A percentile compares a stretch with the other conserved stretches of the same genome.
These are phyloP conservation scores for Sminthurinus signatus DNA, from an alignment of 1,140 invertebrate genomes.

Conservation along the genomic window DNA sequence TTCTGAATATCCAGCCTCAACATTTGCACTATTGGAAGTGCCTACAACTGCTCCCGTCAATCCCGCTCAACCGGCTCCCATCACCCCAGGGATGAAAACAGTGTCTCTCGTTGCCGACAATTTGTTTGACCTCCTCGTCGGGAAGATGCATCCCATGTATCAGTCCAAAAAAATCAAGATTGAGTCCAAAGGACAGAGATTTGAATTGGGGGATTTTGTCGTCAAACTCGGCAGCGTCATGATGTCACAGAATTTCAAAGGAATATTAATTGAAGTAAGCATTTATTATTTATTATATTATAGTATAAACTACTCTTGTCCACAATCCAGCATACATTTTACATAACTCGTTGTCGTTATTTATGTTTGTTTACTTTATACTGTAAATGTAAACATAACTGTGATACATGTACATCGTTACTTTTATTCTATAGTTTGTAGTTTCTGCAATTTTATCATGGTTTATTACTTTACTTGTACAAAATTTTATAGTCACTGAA, in stretches of 20 bases:
- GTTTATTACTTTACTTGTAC: background rate
- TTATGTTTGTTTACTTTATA: no score
- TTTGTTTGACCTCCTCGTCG: slow-evolving; percentile 83
- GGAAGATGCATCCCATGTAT: slow-evolving; percentile 80
- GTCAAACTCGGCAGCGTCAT: slow-evolving; percentile 89
- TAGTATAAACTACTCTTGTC: no score
- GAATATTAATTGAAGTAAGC: slow-evolving; percentile 80
- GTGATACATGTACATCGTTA: no score
- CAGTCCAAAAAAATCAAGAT: slow-evolving; percentile 73
- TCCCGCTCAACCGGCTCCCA: slow-evolving; percentile 4
- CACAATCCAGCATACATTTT: no score
- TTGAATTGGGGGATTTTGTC: slow-evolving; percentile 88
- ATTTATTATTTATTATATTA: no score
- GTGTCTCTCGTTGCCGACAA: slow-evolving; percentile 82
- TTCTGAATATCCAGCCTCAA: slow-evolving; percentile 88
- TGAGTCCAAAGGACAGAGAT: slow-evolving; percentile 86
- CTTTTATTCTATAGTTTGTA: no score
- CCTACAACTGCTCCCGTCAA: slow-evolving; percentile 15
- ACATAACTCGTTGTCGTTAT: no score
- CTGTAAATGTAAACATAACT: no score
- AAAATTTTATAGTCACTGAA: no score
- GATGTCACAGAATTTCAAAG: slow-evolving; percentile 89
- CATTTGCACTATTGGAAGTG: slow-evolving; percentile 85
- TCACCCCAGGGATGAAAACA: slow-evolving; percentile 50
- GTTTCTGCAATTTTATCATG: no score